Base-by-base conservation (phyloP, 2,888 invertebrate genomes). In the Tachystola acroxantha region DNA sequence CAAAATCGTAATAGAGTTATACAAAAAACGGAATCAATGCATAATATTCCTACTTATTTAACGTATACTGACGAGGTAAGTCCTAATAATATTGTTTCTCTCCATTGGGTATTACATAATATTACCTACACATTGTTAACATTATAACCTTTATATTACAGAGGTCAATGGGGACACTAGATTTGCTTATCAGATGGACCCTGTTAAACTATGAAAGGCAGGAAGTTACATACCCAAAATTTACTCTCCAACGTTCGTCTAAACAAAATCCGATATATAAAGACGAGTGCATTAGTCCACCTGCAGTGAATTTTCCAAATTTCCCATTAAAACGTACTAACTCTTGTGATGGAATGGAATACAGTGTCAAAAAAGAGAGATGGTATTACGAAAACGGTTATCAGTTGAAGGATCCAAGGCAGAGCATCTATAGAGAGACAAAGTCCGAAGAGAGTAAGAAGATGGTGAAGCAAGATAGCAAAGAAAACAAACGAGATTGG, bases 11-110 rank as follows among this genome's bases (percentile, higher is more conserved):
- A 57, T 27, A 57, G 53, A 46, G 29, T 53, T 2, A 61, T 50
- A 28, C 53, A 43, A 14, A 67, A 65, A 40, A 81, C 85, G 10
- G 88, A 89, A 48, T 95, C 94, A 5, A 90, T 93, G 42, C 88
- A 93, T 27, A 91, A 93, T 64, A 72, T 95, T 39, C 94, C 94
- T 1, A 94, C 94, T 1, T 94, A 92, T 63, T 78, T 94, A 13
- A 88, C 88, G 42, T 89, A 91, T 54, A 90, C 89, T 48, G 92
- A 93, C 65, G 91, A 90, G 85, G 92, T 92, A 64, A 48, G 42
- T 38, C 34, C 9, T 14, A 9, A 27, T 27, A 28, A 24, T n/a
- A 24, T 22, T 4, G 22, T 22, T 9, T 7, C 9, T 22, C n/a
- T 25, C 5, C 2, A 25, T 25, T 10, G 9, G 9, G 1, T 25